Evolutionary conservation across 2,888 invertebrate species (phyloP).

Genomic region (Hypselothyrea guttata): DNA sequence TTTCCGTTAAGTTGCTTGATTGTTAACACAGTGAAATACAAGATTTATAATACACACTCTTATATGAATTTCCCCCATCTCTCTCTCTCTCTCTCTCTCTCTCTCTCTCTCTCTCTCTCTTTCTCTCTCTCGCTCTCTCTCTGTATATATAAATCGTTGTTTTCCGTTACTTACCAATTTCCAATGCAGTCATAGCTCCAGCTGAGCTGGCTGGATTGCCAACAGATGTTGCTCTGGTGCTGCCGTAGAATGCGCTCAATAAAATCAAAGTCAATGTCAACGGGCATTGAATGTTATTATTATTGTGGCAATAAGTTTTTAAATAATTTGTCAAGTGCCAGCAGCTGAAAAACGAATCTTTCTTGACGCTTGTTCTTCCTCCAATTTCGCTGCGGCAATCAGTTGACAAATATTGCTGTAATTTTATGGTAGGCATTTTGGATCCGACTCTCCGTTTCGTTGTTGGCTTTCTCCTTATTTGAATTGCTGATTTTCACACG

Average conservation of each 20-base stretch:
- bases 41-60: too few species aligned
- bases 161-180: slow-evolving; percentile 73
- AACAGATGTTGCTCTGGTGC: slow-evolving; percentile 28
- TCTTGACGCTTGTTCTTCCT: slow-evolving; percentile 15
- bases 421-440: slow-evolving; percentile 74
- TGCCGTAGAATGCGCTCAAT: slow-evolving; percentile 51
- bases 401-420: slow-evolving; percentile 41
- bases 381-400: slow-evolving; percentile 34
- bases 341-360: slow-evolving; percentile 34
- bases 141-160: neutral
- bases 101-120: too few species aligned
- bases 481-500: slow-evolving; percentile 30
- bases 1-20: too few species aligned
- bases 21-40: too few species aligned
- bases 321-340: slow-evolving; percentile 77
- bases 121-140: too few species aligned
- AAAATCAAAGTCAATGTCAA: slow-evolving; percentile 80
- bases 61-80: too few species aligned
- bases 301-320: slow-evolving; percentile 76
- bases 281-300: slow-evolving; percentile 74
- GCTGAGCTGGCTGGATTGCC: slow-evolving; percentile 15
- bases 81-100: too few species aligned
- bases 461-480: slow-evolving; percentile 16
- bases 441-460: slow-evolving; percentile 11
- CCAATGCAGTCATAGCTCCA: slow-evolving; percentile 55